A percentile compares a stretch with the other conserved stretches of the same genome.
phyloP scores from a whole-genome alignment of 2,113 vertebrate species.

The Alces alces region DNA sequence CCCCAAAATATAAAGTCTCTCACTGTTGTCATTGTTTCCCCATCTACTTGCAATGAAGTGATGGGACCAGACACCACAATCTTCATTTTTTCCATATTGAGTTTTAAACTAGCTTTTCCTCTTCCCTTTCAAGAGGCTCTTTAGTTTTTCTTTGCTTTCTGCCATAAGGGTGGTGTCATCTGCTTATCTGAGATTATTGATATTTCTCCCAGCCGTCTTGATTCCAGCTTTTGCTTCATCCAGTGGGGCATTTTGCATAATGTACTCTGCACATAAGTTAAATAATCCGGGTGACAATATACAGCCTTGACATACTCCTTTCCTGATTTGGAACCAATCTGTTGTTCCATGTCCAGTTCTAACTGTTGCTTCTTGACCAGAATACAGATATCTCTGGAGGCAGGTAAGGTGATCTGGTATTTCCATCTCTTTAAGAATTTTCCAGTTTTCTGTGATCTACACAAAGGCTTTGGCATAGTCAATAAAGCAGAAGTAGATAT shows the following conservation, averaged over 20 bases:
- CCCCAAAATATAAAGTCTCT: neutral
- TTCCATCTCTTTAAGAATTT: neutral
- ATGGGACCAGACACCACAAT: neutral
- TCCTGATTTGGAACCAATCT: neutral
- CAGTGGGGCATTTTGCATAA: neutral
- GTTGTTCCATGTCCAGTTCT: neutral
- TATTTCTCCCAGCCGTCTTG: neutral
- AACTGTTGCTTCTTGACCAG: neutral
- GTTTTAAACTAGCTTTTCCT: neutral
- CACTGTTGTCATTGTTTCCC: neutral
- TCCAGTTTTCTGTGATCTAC: neutral
- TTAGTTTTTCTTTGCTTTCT: neutral
- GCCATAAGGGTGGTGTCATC: neutral
- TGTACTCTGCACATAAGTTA: neutral
- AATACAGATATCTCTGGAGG: neutral
- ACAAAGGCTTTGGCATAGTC: neutral
- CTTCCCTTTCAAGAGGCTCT: neutral
- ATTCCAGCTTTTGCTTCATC: neutral
- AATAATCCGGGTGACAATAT: neutral
- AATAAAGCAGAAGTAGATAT: neutral
- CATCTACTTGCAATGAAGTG: neutral
- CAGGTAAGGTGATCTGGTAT: neutral
- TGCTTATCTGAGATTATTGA: neutral
- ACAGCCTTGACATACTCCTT: neutral
- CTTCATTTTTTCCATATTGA: neutral